A percentile compares a stretch with the other conserved stretches of the same genome.
Conservation (phyloP, 2,113 vertebrate genomes). For the Vicugna pacos region DNA sequence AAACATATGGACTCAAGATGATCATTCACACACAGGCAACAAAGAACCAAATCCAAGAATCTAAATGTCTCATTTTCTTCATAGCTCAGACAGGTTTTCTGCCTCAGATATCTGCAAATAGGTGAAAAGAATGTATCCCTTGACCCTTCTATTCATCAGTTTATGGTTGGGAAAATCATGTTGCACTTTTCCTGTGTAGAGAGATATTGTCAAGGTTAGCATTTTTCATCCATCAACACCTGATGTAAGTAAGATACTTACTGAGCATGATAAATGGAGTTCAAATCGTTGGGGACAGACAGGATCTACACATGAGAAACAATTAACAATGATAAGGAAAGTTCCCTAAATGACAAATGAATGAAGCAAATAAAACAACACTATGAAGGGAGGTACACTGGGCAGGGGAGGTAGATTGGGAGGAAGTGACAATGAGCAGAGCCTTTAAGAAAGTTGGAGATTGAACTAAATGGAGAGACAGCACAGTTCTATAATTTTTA, state of each 20-base stretch:
- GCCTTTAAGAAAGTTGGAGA: not conserved
- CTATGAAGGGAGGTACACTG: not conserved
- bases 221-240: not conserved
- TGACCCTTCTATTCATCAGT: not conserved
- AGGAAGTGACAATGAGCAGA: not conserved
- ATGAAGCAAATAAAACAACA: not conserved
- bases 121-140: not conserved
- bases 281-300: not conserved
- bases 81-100: constrained; percentile 25
- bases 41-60: constrained; percentile 48
- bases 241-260: not conserved
- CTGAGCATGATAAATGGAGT: not conserved
- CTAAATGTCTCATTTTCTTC: not conserved
- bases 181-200: not conserved
- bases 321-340: not conserved
- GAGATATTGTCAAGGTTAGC: not conserved
- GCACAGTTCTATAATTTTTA: not conserved
- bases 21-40: constrained; percentile 29
- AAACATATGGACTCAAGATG: constrained; percentile 77
- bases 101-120: not conserved
- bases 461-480: not conserved
- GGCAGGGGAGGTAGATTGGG: not conserved
- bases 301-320: not conserved
- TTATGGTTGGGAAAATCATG: not conserved
- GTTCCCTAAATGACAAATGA: constrained; percentile 11